Evolutionary conservation across 2,888 invertebrate genomes (phyloP).

Genomic region (Drosophila eohydei): DNA sequence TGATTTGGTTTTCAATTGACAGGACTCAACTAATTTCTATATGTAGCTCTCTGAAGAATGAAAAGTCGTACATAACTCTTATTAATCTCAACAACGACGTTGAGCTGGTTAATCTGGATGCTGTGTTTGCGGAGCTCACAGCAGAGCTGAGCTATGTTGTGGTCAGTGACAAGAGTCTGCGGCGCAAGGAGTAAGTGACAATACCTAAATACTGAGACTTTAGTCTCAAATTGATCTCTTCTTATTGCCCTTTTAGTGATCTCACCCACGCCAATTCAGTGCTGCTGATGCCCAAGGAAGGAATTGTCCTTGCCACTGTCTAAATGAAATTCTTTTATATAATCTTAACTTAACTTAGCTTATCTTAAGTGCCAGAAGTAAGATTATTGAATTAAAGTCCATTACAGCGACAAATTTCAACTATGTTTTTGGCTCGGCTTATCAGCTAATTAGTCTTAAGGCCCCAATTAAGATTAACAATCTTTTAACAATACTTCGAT

Average conservation of each 20-base stretch:
- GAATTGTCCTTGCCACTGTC: constrained; percentile 72
- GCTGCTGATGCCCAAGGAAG: constrained; percentile 81
- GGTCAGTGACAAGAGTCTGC: constrained; percentile 76
- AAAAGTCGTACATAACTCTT: constrained; percentile 84
- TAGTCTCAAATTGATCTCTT: no score
- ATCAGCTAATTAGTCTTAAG: constrained; percentile 10
- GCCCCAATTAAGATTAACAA: neutral
- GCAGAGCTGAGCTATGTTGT: constrained; percentile 71
- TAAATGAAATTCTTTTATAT: neutral
- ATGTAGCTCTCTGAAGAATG: constrained; percentile 63
- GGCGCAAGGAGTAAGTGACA: constrained; percentile 73
- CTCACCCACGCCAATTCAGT: constrained; percentile 66
- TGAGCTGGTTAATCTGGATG: constrained; percentile 83
- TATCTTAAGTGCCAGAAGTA: neutral
- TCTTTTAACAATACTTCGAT: neutral
- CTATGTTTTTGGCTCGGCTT: neutral
- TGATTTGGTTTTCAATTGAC: no score
- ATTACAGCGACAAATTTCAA: neutral
- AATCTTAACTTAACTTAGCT: constrained; percentile 24
- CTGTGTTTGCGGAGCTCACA: constrained; percentile 63
- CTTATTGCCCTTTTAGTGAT: constrained; percentile 59
- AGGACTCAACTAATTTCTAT: neutral
- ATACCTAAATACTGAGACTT: fast-evolving
- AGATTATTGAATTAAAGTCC: neutral
- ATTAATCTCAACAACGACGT: constrained; percentile 85